Evolutionary conservation across 2,888 invertebrate species (phyloP).

Genomic region (Drosophila recens): DNA sequence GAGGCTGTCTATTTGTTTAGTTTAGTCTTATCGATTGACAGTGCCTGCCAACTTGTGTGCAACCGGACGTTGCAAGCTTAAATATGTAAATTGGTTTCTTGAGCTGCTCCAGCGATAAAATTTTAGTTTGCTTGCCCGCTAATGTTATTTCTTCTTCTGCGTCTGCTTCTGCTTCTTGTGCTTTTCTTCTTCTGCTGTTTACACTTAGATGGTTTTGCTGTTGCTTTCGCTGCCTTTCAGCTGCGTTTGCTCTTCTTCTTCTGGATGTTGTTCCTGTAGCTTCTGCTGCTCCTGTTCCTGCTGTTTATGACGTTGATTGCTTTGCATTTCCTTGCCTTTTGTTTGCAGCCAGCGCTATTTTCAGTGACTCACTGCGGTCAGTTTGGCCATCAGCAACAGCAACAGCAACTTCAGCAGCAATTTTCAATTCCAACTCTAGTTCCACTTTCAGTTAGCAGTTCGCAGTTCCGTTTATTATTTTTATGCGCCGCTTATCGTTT

Average conservation of each 20-base stretch:
- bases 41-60: background rate
- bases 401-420: conserved; percentile 10
- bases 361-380: conserved; percentile 26
- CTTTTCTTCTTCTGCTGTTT: conserved; percentile 27
- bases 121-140: conserved; percentile 15
- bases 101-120: conserved; percentile 30
- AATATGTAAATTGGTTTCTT: conserved; percentile 78
- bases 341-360: conserved; percentile 23
- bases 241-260: conserved; percentile 18
- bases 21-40: conserved; percentile 39
- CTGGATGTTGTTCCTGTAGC: background rate
- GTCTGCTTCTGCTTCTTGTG: conserved; percentile 18
- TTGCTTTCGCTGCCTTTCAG: conserved; percentile 20
- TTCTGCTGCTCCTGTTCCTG: conserved; percentile 43
- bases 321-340: conserved; percentile 72
- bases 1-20: conserved; percentile 37
- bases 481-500: conserved; percentile 31
- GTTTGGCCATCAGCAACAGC: conserved; percentile 29
- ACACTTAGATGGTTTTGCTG: conserved; percentile 35
- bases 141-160: background rate
- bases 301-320: conserved; percentile 76
- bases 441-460: conserved; percentile 6
- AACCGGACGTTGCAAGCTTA: conserved; percentile 47
- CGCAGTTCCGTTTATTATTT: conserved; percentile 15
- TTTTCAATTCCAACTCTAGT: conserved; percentile 9